These are phyloP conservation scores for Tauraco erythrolophus DNA, from an alignment of 2,113 vertebrate species.

Conservation along the genomic window DNA sequence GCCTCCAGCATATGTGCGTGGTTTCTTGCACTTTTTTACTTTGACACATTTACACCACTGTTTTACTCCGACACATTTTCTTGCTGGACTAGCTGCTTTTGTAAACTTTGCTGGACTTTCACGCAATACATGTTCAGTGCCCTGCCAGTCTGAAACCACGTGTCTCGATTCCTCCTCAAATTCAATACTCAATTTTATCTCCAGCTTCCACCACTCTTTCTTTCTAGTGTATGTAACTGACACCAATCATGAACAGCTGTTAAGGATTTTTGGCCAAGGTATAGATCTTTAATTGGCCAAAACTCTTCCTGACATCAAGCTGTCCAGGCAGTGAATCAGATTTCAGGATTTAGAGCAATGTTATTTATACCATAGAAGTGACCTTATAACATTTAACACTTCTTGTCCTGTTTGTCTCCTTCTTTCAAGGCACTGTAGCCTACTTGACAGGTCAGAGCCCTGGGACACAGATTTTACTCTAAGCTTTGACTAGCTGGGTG, in stretches of 20 bases:
- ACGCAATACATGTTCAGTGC: background rate
- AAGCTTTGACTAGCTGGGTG: background rate
- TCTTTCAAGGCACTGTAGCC: background rate
- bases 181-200: background rate
- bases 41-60: background rate
- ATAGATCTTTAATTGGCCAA: background rate
- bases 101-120: background rate
- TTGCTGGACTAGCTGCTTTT: background rate
- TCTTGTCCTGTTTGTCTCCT: background rate
- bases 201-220: background rate
- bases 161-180: background rate
- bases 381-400: background rate
- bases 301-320: background rate
- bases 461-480: slow-evolving; percentile 1
- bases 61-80: background rate
- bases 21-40: background rate
- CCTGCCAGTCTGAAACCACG: background rate
- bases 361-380: background rate
- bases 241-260: background rate
- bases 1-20: fast-evolving
- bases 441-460: slow-evolving; percentile 10
- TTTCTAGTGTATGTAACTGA: background rate
- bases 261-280: background rate
- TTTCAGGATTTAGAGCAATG: background rate
- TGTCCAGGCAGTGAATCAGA: background rate